Evolutionary conservation across 2,888 invertebrate genomes (phyloP).

Genomic region (Noctuana brunneofusca): DNA sequence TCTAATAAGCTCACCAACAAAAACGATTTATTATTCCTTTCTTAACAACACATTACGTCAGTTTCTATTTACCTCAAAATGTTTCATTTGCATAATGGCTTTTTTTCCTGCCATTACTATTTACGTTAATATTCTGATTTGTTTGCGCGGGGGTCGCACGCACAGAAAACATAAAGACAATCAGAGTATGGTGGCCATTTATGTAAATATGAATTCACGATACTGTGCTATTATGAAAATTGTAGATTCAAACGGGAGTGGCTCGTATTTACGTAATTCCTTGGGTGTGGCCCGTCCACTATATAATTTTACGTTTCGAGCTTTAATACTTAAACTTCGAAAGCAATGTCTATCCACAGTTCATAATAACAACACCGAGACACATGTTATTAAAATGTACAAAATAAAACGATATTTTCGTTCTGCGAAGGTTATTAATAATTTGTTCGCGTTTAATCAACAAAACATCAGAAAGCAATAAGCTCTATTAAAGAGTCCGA

Average conservation of each 20-base stretch:
- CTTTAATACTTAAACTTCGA: slow-evolving; percentile 21
- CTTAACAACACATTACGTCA: slow-evolving; percentile 74
- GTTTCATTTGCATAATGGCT: slow-evolving; percentile 83
- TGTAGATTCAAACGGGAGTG: slow-evolving; percentile 67
- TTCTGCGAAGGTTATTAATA: slow-evolving; percentile 57
- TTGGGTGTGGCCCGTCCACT: slow-evolving; percentile 64
- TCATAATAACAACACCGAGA: slow-evolving; percentile 35
- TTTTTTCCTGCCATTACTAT: slow-evolving; percentile 79
- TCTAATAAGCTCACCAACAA: slow-evolving; percentile 64
- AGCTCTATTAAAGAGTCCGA: slow-evolving; percentile 75
- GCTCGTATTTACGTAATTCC: slow-evolving; percentile 68
- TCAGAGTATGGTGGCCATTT: slow-evolving; percentile 78
- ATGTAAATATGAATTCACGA: slow-evolving; percentile 79
- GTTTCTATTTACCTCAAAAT: slow-evolving; percentile 80
- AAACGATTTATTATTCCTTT: slow-evolving; percentile 75
- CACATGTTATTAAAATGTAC: slow-evolving; percentile 37
- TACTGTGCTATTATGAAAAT: slow-evolving; percentile 74
- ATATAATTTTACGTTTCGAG: slow-evolving; percentile 31
- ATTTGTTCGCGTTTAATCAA: slow-evolving; percentile 75
- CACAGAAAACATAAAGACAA: slow-evolving; percentile 81
- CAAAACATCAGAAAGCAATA: slow-evolving; percentile 78
- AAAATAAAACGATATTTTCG: slow-evolving; percentile 47
- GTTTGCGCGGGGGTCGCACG: slow-evolving; percentile 76
- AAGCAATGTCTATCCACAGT: slow-evolving; percentile 27
- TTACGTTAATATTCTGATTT: slow-evolving; percentile 81